Conservation (phyloP, 2,113 vertebrate species). For the Oenanthe melanoleuca region DNA sequence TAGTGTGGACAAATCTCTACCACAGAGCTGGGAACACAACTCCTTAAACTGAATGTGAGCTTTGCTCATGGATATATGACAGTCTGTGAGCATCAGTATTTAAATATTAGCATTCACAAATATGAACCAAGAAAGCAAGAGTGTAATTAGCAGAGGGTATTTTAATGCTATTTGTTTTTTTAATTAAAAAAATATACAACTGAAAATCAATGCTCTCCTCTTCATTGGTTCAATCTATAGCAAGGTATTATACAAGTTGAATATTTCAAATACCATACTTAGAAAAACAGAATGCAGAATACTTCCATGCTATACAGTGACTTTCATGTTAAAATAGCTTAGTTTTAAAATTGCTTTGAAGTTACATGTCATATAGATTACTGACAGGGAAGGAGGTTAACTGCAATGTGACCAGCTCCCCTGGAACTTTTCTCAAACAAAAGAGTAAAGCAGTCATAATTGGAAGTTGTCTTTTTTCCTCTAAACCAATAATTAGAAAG, state of each 20-base stretch:
- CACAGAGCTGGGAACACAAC: conserved; percentile 17
- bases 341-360: conserved; percentile 46
- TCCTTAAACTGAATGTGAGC: conserved; percentile 19
- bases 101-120: conserved; percentile 55
- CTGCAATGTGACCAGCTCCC: conserved; percentile 38
- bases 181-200: conserved; percentile 56
- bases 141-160: conserved; percentile 26
- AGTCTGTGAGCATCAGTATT: conserved; percentile 17
- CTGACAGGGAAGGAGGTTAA: conserved; percentile 24
- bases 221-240: conserved; percentile 32
- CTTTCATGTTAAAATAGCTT: conserved; percentile 59
- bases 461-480: conserved; percentile 46
- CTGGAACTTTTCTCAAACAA: conserved; percentile 48
- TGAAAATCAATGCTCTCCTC: conserved; percentile 41
- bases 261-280: conserved; percentile 58
- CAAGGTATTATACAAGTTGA: conserved; percentile 49
- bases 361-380: conserved; percentile 31
- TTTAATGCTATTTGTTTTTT: conserved; percentile 59
- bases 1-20: background rate
- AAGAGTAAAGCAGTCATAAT: conserved; percentile 64
- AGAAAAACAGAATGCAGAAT: conserved; percentile 38
- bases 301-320: conserved; percentile 52
- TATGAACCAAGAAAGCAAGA: conserved; percentile 29
- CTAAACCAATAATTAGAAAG: conserved; percentile 73
- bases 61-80: conserved; percentile 14